phyloP scores from a whole-genome alignment of 2,113 vertebrate species.

The Amblyopsis rosae region DNA sequence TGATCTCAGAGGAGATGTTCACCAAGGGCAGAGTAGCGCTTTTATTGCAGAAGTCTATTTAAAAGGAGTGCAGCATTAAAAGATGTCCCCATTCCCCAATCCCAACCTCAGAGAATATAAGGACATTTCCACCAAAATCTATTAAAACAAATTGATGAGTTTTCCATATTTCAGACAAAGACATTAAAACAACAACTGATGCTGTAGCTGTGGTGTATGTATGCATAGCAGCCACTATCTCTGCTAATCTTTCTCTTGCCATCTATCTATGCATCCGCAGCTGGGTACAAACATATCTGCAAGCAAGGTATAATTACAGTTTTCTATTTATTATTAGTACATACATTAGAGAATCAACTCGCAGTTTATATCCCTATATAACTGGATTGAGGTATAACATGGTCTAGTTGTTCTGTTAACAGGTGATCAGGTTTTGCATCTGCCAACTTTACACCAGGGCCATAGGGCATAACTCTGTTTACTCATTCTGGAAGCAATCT shows the following conservation, averaged over 20 bases:
- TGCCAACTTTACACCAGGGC: slow-evolving; percentile 27
- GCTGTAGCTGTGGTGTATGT: no score
- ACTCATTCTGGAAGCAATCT: slow-evolving; percentile 52
- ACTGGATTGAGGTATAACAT: not conserved
- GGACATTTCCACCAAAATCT: no score
- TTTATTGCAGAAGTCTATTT: slow-evolving; percentile 33
- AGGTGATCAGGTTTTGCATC: slow-evolving; percentile 44
- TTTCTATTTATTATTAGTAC: no score
- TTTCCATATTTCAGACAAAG: no score
- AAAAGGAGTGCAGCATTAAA: slow-evolving; percentile 1
- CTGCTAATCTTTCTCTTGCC: no score
- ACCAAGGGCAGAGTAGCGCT: slow-evolving; percentile 24
- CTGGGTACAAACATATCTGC: no score
- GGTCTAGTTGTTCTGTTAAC: slow-evolving; percentile 27
- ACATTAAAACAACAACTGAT: no score
- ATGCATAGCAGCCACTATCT: no score
- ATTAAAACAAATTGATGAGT: no score
- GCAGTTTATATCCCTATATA: slow-evolving; percentile 1
- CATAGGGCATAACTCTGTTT: slow-evolving; percentile 26
- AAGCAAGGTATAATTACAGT: no score
- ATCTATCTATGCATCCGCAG: no score
- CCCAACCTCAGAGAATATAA: not conserved
- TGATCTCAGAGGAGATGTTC: not conserved
- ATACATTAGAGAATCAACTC: not conserved
- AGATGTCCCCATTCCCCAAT: not conserved